A percentile compares a stretch with the other conserved stretches of the same genome.
Evolutionary conservation across 2,797 vertebrate genomes (phyloP).

Genomic region (Anguilla anguilla): DNA sequence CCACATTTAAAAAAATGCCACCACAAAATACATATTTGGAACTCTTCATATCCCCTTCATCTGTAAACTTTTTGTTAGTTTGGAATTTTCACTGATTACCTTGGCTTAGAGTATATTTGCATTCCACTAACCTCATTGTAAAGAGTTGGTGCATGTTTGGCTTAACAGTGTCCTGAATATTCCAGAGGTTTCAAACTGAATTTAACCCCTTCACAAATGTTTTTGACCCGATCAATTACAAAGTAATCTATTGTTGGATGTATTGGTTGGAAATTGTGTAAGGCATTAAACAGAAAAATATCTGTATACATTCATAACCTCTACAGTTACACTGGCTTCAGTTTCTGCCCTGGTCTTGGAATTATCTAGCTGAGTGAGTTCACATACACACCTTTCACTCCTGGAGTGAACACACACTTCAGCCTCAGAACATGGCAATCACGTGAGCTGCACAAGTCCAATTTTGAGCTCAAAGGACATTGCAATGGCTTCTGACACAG

Average conservation of each 20-base stretch:
- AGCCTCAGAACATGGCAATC: neutral
- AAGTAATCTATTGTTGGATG: neutral
- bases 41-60: neutral
- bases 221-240: neutral
- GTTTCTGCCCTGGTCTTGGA: neutral
- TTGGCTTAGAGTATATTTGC: neutral
- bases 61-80: conserved; percentile 3
- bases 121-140: conserved; percentile 4
- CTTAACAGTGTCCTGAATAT: neutral
- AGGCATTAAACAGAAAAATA: neutral
- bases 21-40: neutral
- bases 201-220: neutral
- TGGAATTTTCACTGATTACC: neutral
- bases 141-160: neutral
- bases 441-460: neutral
- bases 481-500: neutral
- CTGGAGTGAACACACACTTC: neutral
- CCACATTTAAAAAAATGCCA: neutral
- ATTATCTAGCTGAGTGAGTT: neutral
- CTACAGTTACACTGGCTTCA: neutral
- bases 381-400: neutral
- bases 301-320: neutral
- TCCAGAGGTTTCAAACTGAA: neutral
- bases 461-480: neutral
- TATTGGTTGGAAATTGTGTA: neutral